phyloP scores from a whole-genome alignment of 2,888 invertebrate species.

The Drosophila mercatorum region DNA sequence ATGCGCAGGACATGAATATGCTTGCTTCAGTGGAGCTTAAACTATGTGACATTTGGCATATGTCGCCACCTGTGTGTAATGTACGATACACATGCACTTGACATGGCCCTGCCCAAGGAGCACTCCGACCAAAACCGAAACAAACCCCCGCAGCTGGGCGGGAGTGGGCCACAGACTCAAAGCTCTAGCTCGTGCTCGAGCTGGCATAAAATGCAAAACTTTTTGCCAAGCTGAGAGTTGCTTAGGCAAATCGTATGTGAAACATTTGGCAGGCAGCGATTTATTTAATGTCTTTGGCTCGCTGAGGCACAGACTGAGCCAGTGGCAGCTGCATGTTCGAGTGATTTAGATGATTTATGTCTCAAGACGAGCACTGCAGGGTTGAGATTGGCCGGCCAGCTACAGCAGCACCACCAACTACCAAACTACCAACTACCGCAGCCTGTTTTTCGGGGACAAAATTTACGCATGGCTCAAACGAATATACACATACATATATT shows the following conservation, averaged over 20 bases:
- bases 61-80: slow-evolving; percentile 77
- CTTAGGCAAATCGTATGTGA: slow-evolving; percentile 81
- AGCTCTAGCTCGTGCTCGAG: slow-evolving; percentile 27
- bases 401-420: slow-evolving; percentile 34
- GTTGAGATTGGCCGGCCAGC: slow-evolving; percentile 77
- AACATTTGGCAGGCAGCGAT: slow-evolving; percentile 84
- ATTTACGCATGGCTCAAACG: slow-evolving; percentile 49
- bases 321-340: slow-evolving; percentile 82
- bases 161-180: slow-evolving; percentile 5
- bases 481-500: slow-evolving; percentile 5
- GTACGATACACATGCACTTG: slow-evolving; percentile 68
- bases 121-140: slow-evolving; percentile 13
- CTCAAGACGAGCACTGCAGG: slow-evolving; percentile 79
- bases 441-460: slow-evolving; percentile 70
- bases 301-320: slow-evolving; percentile 11
- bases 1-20: slow-evolving; percentile 29
- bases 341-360: slow-evolving; percentile 85
- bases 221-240: slow-evolving; percentile 65
- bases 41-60: slow-evolving; percentile 75
- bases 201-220: slow-evolving; percentile 72
- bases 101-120: slow-evolving; percentile 45
- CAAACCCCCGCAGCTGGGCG: slow-evolving; percentile 7
- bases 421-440: slow-evolving; percentile 47
- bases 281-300: slow-evolving; percentile 83
- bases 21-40: slow-evolving; percentile 34